A percentile compares a stretch with the other conserved stretches of the same genome.
Evolutionary conservation across 1,140 invertebrate genomes (phyloP).

Genomic region (Lucilia cuprina): DNA sequence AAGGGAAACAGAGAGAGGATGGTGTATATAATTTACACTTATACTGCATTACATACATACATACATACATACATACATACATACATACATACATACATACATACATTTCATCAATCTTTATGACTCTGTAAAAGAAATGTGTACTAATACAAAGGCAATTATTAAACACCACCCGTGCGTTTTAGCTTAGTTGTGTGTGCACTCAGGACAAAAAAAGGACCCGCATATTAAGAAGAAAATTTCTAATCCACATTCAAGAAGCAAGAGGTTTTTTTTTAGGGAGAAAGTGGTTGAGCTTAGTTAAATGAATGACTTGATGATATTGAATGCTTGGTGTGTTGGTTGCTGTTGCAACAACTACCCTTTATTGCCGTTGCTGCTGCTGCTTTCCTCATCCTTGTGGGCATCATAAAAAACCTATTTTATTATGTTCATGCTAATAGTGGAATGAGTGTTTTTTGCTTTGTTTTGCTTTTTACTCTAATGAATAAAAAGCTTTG

Average conservation of each 20-base stretch:
- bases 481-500: not conserved
- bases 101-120: no score
- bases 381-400: not conserved
- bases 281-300: no score
- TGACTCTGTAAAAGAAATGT: no score
- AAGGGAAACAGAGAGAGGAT: no score
- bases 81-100: no score
- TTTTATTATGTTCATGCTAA: not conserved
- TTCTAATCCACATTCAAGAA: not conserved
- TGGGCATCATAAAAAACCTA: not conserved
- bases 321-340: not conserved
- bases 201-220: not conserved
- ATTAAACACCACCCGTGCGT: not conserved
- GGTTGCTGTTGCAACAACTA: not conserved
- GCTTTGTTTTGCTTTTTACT: not conserved
- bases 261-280: not conserved
- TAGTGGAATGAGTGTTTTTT: not conserved
- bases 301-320: not conserved
- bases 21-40: no score
- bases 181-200: not conserved
- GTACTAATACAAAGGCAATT: not conserved
- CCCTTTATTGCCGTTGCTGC: not conserved
- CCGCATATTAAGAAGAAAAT: constrained; percentile 2
- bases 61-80: no score
- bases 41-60: no score